Conservation (phyloP, 1,140 invertebrate genomes). For the Drosophila albomicans region DNA sequence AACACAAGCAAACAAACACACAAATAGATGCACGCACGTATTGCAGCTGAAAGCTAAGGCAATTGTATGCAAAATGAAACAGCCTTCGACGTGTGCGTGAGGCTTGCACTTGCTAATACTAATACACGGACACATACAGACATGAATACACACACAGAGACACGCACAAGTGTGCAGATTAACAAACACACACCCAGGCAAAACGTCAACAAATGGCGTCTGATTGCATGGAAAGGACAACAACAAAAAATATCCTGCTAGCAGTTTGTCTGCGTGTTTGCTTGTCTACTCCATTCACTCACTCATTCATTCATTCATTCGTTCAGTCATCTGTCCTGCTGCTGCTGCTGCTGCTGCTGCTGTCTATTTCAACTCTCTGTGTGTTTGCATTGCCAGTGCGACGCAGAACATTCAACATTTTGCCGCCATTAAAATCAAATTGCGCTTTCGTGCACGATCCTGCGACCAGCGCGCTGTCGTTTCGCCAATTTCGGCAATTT, state of each 20-base stretch:
- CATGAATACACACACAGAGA: constrained; percentile 19
- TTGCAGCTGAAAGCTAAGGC: constrained; percentile 34
- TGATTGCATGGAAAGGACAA: constrained; percentile 65
- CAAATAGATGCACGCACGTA: constrained; percentile 70
- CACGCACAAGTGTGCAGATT: constrained; percentile 55
- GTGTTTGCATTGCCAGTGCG: constrained; percentile 50
- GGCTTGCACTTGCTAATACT: constrained; percentile 34
- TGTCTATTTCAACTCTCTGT: constrained; percentile 20
- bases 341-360: not conserved
- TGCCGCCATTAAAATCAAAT: constrained; percentile 83
- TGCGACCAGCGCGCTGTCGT: constrained; percentile 23
- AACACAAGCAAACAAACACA: constrained; percentile 65
- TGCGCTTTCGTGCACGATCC: constrained; percentile 71
- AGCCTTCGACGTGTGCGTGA: constrained; percentile 20
- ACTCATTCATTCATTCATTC: too few species aligned
- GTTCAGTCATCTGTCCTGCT: not conserved
- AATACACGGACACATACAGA: constrained; percentile 9
- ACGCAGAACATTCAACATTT: constrained; percentile 72
- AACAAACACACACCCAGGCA: constrained; percentile 54
- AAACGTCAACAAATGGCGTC: constrained; percentile 74
- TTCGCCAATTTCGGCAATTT: constrained; percentile 74
- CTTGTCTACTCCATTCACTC: constrained; percentile 14
- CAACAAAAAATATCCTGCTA: constrained; percentile 33
- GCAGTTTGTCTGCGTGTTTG: constrained; percentile 46
- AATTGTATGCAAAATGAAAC: constrained; percentile 36